Evolutionary conservation across 2,797 vertebrate genomes (phyloP).

Genomic region (Carapus acus): DNA sequence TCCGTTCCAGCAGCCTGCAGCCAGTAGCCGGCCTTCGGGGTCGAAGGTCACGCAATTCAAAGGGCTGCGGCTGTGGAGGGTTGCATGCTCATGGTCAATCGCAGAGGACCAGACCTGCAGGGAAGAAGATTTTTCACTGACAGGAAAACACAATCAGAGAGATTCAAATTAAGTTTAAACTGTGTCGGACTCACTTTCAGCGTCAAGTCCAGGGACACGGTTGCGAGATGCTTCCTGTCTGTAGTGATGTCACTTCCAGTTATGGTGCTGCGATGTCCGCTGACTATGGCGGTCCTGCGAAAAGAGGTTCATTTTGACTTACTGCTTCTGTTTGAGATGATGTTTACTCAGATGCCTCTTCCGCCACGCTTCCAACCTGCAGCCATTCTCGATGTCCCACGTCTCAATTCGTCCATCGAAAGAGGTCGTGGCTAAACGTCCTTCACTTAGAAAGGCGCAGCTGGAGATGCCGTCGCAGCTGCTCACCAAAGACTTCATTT

Average conservation of each 20-base stretch:
- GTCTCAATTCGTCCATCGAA: slow-evolving; percentile 78
- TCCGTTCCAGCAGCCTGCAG: slow-evolving; percentile 80
- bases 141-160: not conserved
- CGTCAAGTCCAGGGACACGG: slow-evolving; percentile 77
- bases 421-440: slow-evolving; percentile 70
- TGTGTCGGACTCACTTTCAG: slow-evolving; percentile 72
- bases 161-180: not conserved
- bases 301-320: not conserved
- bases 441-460: slow-evolving; percentile 72
- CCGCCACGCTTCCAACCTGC: slow-evolving; percentile 66
- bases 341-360: not conserved
- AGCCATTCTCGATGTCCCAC: slow-evolving; percentile 77
- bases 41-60: slow-evolving; percentile 81
- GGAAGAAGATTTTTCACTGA: not conserved
- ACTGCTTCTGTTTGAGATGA: not conserved
- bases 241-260: slow-evolving; percentile 76
- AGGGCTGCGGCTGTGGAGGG: slow-evolving; percentile 61
- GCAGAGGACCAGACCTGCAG: slow-evolving; percentile 71
- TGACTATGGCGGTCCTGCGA: slow-evolving; percentile 68
- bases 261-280: slow-evolving; percentile 74
- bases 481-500: slow-evolving; percentile 77
- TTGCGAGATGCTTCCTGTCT: slow-evolving; percentile 75
- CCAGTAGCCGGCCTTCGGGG: slow-evolving; percentile 70
- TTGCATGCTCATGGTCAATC: slow-evolving; percentile 53
- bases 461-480: slow-evolving; percentile 80